phyloP scores from a whole-genome alignment of 2,113 vertebrate species.

The Cebus imitator region DNA sequence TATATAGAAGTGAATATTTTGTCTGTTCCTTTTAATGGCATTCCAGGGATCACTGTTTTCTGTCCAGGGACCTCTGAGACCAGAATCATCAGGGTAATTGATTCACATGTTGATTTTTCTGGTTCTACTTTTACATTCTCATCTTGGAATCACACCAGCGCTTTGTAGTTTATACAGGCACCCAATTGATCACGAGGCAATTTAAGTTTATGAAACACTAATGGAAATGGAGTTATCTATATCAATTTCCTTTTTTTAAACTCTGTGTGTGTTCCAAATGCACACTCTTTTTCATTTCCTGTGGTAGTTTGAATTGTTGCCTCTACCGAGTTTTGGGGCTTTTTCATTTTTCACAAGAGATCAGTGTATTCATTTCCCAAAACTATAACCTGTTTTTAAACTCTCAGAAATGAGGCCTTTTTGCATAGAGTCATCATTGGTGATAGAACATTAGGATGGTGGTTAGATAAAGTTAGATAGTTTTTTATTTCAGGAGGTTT shows the following conservation, averaged over 20 bases:
- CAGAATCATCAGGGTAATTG: background rate
- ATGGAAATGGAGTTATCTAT: background rate
- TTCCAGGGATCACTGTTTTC: background rate
- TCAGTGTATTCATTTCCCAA: conserved; percentile 6
- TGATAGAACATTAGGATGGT: background rate
- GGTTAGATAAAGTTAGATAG: background rate
- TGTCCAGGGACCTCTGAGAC: background rate
- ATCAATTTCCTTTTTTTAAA: background rate
- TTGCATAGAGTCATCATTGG: background rate
- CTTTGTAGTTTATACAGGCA: background rate
- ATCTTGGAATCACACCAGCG: background rate
- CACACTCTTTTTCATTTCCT: background rate
- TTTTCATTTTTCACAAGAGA: background rate
- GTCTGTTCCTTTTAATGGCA: background rate
- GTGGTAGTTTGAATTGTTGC: background rate
- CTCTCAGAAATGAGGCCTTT: background rate
- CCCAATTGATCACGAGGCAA: background rate
- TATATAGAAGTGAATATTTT: background rate
- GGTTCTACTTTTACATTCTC: background rate
- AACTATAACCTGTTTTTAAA: background rate
- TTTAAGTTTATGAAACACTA: background rate
- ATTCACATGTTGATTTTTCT: background rate
- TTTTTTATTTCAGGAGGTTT: background rate
- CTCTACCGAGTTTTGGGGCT: background rate
- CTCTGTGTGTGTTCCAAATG: background rate